Conservation (phyloP, 2,113 vertebrate species). For the Phalacrocorax aristotelis region DNA sequence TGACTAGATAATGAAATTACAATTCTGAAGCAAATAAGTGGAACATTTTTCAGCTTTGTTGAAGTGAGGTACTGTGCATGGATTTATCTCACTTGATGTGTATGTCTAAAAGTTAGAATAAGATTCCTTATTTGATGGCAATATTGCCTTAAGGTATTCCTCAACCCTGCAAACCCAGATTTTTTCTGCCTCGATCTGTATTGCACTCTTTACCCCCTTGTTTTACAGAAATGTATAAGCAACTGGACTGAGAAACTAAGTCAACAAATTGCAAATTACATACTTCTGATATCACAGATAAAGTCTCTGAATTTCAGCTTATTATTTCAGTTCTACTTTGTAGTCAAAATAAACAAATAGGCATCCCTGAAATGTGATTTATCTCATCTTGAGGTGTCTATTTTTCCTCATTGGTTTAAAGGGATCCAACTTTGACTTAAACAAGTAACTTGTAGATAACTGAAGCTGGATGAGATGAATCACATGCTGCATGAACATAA, state of each 20-base stretch:
- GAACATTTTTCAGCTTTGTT: neutral
- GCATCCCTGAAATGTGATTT: neutral
- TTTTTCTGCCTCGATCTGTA: neutral
- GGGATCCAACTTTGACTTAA: neutral
- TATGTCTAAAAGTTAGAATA: neutral
- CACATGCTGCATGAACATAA: neutral
- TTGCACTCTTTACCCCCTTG: neutral
- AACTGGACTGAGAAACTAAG: neutral
- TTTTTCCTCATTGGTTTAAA: neutral
- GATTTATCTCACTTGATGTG: neutral
- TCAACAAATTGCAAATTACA: neutral
- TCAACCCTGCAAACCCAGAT: rapidly evolving
- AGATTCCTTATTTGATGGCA: neutral
- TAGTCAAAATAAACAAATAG: neutral
- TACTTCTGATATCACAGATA: neutral
- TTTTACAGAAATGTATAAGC: neutral
- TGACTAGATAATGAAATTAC: neutral
- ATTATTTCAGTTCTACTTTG: neutral
- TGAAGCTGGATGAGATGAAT: neutral
- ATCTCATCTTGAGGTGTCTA: neutral
- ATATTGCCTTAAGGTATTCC: neutral
- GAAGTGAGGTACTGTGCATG: neutral
- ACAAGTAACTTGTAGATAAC: neutral
- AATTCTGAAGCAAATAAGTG: slow-evolving; percentile 5
- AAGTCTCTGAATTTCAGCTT: neutral